These are phyloP conservation scores for Bagarius yarrelli DNA, from an alignment of 2,113 vertebrate genomes.

Conservation along the genomic window DNA sequence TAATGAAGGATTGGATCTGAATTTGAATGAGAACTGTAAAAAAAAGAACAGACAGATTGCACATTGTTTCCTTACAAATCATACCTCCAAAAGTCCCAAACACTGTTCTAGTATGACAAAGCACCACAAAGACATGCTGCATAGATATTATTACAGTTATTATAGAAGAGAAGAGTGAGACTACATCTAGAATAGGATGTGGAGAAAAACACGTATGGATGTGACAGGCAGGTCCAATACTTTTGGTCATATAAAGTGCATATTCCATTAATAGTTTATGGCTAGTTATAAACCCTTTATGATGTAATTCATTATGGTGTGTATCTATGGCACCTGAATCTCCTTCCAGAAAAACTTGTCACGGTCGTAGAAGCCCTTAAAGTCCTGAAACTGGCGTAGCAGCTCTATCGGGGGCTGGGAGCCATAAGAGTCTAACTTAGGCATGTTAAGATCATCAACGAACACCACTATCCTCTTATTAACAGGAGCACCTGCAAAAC, in stretches of 20 bases:
- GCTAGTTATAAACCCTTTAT: background rate
- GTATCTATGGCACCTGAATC: constrained; percentile 70
- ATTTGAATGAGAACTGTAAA: constrained; percentile 9
- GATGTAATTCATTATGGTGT: background rate
- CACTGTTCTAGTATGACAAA: no score
- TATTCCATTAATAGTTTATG: no score
- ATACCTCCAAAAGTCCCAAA: background rate
- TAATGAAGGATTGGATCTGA: background rate
- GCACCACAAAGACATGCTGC: no score
- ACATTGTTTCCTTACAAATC: background rate
- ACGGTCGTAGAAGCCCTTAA: constrained; percentile 81
- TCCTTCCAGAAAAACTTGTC: constrained; percentile 83
- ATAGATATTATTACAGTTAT: no score
- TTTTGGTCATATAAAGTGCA: no score
- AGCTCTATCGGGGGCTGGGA: constrained; percentile 84
- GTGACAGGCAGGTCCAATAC: no score
- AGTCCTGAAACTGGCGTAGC: constrained; percentile 82
- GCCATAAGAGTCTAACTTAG: constrained; percentile 79
- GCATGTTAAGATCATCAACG: constrained; percentile 86
- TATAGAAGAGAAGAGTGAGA: no score
- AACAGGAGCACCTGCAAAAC: constrained; percentile 71
- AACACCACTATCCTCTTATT: constrained; percentile 81
- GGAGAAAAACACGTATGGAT: no score
- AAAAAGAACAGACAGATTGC: background rate
- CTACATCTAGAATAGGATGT: no score